Conservation (phyloP, 1,140 invertebrate genomes). For the Eueides isabella region DNA sequence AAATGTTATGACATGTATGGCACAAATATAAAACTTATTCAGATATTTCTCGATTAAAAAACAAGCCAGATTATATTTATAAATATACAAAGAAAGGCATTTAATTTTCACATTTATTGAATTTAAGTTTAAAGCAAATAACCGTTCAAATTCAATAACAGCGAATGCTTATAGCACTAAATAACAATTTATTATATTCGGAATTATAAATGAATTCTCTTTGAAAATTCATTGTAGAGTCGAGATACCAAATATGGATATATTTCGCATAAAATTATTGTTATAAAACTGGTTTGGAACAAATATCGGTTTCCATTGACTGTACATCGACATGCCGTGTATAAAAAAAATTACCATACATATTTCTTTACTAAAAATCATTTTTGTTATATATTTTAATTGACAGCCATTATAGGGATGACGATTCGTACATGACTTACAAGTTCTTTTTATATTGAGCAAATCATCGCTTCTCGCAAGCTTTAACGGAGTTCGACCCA, state of each 20-base stretch:
- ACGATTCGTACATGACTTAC: background rate
- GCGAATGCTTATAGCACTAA: background rate
- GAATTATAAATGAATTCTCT: constrained; percentile 14
- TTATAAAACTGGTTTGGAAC: constrained; percentile 14
- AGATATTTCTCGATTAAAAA: background rate
- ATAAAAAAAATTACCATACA: background rate
- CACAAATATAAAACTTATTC: background rate
- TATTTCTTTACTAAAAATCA: background rate
- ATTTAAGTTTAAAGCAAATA: background rate
- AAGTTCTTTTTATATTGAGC: background rate
- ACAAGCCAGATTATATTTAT: background rate
- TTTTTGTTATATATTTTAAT: background rate
- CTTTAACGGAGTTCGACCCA: background rate
- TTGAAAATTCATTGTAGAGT: constrained; percentile 16
- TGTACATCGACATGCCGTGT: background rate
- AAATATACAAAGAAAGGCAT: background rate
- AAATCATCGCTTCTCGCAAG: background rate
- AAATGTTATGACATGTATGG: background rate
- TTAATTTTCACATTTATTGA: background rate
- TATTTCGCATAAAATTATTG: constrained; percentile 30
- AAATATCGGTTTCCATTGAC: background rate
- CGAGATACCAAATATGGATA: constrained; percentile 18
- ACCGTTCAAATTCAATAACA: background rate
- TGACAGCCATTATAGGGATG: background rate
- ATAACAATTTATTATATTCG: constrained; percentile 4